Base-by-base conservation (phyloP, 2,888 invertebrate species). In the Fragum fragum region DNA sequence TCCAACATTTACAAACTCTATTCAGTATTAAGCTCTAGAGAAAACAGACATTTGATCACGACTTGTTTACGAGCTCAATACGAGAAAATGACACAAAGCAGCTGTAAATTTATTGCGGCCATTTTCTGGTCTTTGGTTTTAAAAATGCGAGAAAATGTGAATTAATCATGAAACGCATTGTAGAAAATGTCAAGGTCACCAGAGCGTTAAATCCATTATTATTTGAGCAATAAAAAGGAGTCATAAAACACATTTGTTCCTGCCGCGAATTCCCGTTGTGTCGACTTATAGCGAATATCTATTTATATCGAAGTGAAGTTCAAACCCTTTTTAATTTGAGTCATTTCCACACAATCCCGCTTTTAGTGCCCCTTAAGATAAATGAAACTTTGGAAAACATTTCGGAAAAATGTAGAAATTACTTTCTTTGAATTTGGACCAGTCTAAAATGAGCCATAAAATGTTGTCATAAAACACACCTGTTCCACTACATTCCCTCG, bases 101-200 rank as follows among this genome's bases (percentile, higher is more conserved):
- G 47, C 47, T 47, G 47, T 47, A n/a, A 47, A 47, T 47, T 47
- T 47, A 47, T 47, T 47, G 47, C 47, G 47, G 47, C 14, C 47
- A 47, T 47, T 47, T 47, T 47, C 47, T 47, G 47, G 47, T 47
- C 7, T 14, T 47, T 47, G 47, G 32, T 47, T 47, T 47, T 18
- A 47, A 47, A 39, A 47, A 47, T 18, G 14, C 47, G 47, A 47
- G n/a, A 47, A 47, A n/a, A n/a, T n/a, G n/a, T 47, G 47, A 47
- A 47, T 47, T 47, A 47, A 47, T 47, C 47, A 47, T 47, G 47
- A 47, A 9, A 9, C n/a, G 14, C 47, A 47, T 3, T 3, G 16
- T 18, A 47, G 14, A 18, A 9, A 47, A 47, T 47, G 47, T 47
- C 47, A 47, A 47, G 47, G 47, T 47, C 47, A 47, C 47, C 47